Conservation (phyloP, 2,888 invertebrate genomes). For the Prionchulus punctatus region DNA sequence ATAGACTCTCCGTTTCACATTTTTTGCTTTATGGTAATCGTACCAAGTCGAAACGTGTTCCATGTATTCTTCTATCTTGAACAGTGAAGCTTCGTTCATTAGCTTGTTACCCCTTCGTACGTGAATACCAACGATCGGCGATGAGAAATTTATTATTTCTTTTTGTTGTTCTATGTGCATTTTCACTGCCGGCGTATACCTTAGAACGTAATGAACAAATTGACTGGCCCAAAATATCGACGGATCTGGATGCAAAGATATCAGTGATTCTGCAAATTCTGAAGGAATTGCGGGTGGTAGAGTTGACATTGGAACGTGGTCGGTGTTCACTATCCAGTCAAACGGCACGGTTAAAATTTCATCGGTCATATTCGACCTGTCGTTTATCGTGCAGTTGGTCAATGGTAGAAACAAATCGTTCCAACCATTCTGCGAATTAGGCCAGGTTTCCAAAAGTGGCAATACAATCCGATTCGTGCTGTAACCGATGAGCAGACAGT, state of each 20-base stretch:
- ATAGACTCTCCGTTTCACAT: slow-evolving; percentile 54
- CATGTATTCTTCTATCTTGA: slow-evolving; percentile 90
- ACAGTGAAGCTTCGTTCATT: slow-evolving; percentile 93
- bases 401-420: slow-evolving; percentile 23
- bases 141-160: too few relatives aligned
- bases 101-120: slow-evolving; percentile 52
- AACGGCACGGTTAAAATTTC: too few relatives aligned
- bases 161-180: too few relatives aligned
- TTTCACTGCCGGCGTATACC: slow-evolving; percentile 58
- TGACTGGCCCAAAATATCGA: slow-evolving; percentile 97
- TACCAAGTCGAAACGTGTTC: slow-evolving; percentile 71
- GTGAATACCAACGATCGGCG: slow-evolving; percentile 40
- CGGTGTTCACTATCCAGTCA: too few relatives aligned
- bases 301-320: too few relatives aligned
- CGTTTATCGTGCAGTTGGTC: too few relatives aligned
- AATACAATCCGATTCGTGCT: slow-evolving; percentile 49
- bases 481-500: slow-evolving; percentile 88
- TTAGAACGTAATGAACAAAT: slow-evolving; percentile 72
- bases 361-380: too few relatives aligned
- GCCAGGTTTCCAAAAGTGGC: slow-evolving; percentile 54
- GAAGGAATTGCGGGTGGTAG: too few relatives aligned
- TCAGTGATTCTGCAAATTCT: too few relatives aligned
- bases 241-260: slow-evolving; percentile 74
- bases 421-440: slow-evolving; percentile 31
- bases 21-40: slow-evolving; percentile 21